Base-by-base conservation (phyloP, 2,797 vertebrate species). In the Sus cebifrons region DNA sequence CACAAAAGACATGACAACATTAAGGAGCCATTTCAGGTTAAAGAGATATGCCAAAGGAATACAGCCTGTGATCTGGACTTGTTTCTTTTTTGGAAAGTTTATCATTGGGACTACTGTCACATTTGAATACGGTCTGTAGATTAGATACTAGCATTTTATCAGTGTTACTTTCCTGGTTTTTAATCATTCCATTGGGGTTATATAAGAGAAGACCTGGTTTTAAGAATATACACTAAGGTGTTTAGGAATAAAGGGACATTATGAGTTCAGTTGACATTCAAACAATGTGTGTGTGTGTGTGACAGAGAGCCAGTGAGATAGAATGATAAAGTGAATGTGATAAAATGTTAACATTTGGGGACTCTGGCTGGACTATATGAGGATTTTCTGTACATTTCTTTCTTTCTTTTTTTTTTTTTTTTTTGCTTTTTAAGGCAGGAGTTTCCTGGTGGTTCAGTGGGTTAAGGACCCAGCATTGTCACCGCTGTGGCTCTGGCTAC, bases 241-340 rank as follows among this genome's bases (percentile, higher is more conserved):
- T 89, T 89, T 92, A 86, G 68, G 40, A 89, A 75, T 87, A 58
- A 90, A 91, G 70, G 58, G 64, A 71, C 62, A 82, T 52, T 62
- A 58, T 67, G 15, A 56, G 36, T 91, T 84, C 83, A 93, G 67
- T 18, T 93, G 71, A 73, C n/a, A 78, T 54, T 87, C 64, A 95
- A 95, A 82, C n/a, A 56, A 32, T 27, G 9, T 70, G 12, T 64
- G 25, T 27, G 62, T 58, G 12, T 54, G 27, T 6, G 49, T 75
- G 27, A 36, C 36, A 36, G 14, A n/a, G 52, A 23, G 36, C 36
- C 58, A 64, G n/a, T 1, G 7, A 60, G 36, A 64, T 1, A 91
- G 62, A 94, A 44, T 75, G 74, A 79, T 23, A 65, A 84, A 85
- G 56, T 32, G 86, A 86, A 74, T 49, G 40, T 62, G 40, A 93